Percentiles rank a stretch among this genome's conserved stretches.
Evolutionary conservation across 2,113 vertebrate species (phyloP).

Genomic region (Dipodomys merriami): DNA sequence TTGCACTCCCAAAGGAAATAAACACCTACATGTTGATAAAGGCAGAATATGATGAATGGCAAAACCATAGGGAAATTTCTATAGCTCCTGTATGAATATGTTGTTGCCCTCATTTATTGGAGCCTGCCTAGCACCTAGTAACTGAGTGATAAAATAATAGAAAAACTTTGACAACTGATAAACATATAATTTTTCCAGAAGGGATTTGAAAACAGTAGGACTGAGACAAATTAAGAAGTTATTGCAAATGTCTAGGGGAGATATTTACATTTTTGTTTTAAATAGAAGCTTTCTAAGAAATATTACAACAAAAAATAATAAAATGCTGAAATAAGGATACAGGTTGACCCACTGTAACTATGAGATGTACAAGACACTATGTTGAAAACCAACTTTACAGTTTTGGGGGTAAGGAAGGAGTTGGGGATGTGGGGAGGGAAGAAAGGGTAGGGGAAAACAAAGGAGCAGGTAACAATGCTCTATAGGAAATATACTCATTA

Average conservation of each 20-base stretch:
- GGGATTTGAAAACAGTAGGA: slow-evolving; percentile 26
- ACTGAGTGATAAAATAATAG: not conserved
- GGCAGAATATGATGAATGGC: not conserved
- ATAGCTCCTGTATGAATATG: not conserved
- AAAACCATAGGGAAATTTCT: slow-evolving; percentile 5
- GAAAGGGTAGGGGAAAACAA: no score
- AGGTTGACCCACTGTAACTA: no score
- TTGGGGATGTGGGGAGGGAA: no score
- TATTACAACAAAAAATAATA: not conserved
- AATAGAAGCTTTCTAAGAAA: not conserved
- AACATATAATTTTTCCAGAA: not conserved
- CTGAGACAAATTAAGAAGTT: slow-evolving; percentile 1
- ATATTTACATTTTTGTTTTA: slow-evolving; percentile 53
- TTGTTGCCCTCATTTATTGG: slow-evolving; percentile 32
- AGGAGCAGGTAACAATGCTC: no score
- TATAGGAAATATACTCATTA: no score
- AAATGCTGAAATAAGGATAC: no score
- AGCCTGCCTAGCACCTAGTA: not conserved
- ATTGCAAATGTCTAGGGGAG: not conserved
- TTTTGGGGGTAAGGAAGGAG: no score
- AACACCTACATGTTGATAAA: slow-evolving; percentile 35
- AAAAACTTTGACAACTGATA: not conserved
- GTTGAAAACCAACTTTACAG: no score
- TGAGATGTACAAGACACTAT: no score
- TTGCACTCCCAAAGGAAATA: not conserved